These are phyloP conservation scores for Paramuricea clavata DNA, from an alignment of 92 coral and sea anemone species.

Conservation along the genomic window DNA sequence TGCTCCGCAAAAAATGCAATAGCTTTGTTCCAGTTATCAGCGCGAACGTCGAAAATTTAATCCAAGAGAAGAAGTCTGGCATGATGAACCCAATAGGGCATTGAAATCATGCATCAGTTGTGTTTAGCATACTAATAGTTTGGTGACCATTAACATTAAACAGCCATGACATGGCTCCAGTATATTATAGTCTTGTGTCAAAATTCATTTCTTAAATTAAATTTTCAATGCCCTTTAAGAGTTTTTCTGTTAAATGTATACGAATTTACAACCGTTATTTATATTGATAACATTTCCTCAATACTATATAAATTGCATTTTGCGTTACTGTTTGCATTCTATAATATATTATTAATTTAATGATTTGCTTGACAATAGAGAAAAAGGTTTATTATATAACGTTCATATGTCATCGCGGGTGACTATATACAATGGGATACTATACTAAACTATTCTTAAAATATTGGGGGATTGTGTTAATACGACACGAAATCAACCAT, in stretches of 20 bases:
- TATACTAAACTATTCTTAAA: not conserved
- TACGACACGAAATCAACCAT: not conserved
- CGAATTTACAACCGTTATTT: slow-evolving; percentile 15
- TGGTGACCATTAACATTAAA: too few species aligned
- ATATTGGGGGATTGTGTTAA: not conserved
- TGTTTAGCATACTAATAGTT: too few species aligned
- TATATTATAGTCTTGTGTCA: too few species aligned
- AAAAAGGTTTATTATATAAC: not conserved
- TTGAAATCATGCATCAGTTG: too few species aligned
- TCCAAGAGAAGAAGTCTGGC: too few species aligned
- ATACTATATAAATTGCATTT: slow-evolving; percentile 13
- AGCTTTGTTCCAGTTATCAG: too few species aligned
- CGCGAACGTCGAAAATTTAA: too few species aligned
- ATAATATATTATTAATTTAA: not conserved
- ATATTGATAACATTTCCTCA: not conserved
- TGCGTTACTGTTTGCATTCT: not conserved
- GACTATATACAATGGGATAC: slow-evolving; percentile 12
- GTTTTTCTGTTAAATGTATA: not conserved
- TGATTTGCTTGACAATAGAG: not conserved
- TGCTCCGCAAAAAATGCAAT: too few species aligned
- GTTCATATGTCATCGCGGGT: not conserved
- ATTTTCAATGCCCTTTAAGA: too few species aligned
- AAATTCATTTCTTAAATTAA: too few species aligned
- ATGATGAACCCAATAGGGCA: too few species aligned
- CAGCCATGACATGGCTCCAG: too few species aligned